Base-by-base conservation (phyloP, 1,140 invertebrate species). In the Geopemphigus sp. region DNA sequence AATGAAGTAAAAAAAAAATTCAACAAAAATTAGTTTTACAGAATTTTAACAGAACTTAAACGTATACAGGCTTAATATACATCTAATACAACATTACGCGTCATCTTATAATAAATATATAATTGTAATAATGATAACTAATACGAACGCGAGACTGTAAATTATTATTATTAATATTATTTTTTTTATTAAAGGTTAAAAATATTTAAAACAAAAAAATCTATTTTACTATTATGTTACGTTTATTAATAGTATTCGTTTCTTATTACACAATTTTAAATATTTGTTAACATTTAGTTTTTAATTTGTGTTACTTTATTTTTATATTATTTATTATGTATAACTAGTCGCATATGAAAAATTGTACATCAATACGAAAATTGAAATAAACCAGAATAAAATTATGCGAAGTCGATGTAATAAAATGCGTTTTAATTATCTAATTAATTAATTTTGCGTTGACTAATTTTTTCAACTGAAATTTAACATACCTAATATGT, bases 91-190 rank as follows among this genome's bases (percentile, higher is more conserved):
- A 54, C 17, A 54, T 54, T 50, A 10, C 8, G 47, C 47, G 19
- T 19, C 19, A 54, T 15, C 53, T n/a, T 54, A 54, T 11, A 54
- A 54, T 54, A 54, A 54, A 39, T 39, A 39, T 39, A 54, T 54
- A 54, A 54, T 54, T 1, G 3, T 54, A 54, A 54, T 54, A 54
- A 54, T 1, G 15, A 54, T 39, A 4, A 39, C 32, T n/a, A 39
- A 39, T 39, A 8, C 15, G 53, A 54, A 19, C 1, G 53, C 19
- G 2, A 5, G 19, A 19, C 53, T 54, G 19, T 54, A 54, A 19
- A 54, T 54, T 54, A 54, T 54, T n/a, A 54, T 54, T 54, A 54
- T 54, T n/a, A 54, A 54, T 54, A 54, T 54, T 54, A 54, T 54
- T 54, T 54, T 54, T 39, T 39, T 19, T 15, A 54, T n/a, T 54